Evolutionary conservation across 2,797 vertebrate genomes (phyloP).

Genomic region (Mormyrus proboscirostris): DNA sequence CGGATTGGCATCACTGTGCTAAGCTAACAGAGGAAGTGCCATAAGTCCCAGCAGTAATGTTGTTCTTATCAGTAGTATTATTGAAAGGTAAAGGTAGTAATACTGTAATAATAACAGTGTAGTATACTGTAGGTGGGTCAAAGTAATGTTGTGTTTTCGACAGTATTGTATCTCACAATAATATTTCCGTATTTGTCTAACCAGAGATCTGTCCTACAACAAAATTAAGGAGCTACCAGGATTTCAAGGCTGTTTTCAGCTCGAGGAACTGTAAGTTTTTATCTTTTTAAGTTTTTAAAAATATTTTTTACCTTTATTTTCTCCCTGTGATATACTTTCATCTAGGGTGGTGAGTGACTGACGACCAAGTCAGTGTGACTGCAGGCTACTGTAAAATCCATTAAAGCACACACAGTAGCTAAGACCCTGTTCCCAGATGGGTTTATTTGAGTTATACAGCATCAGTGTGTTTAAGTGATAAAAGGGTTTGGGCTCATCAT

Average conservation of each 20-base stretch:
- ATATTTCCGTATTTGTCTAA: constrained; percentile 1
- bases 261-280: constrained; percentile 70
- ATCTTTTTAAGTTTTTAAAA: not conserved
- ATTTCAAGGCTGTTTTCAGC: constrained; percentile 61
- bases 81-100: not conserved
- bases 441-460: not conserved
- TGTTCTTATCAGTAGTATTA: not conserved
- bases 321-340: not conserved
- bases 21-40: not conserved
- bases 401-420: not conserved
- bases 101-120: not conserved
- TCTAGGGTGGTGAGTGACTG: not conserved
- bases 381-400: not conserved
- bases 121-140: not conserved
- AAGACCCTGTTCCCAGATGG: not conserved
- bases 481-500: not conserved
- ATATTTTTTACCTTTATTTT: not conserved
- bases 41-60: not conserved
- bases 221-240: constrained; percentile 62
- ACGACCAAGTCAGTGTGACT: not conserved
- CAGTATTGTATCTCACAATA: not conserved
- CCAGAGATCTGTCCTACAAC: constrained; percentile 72
- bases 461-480: not conserved
- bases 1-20: not conserved
- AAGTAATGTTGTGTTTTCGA: not conserved